Conservation (phyloP, 2,888 invertebrate species). For the Molorchus minor region DNA sequence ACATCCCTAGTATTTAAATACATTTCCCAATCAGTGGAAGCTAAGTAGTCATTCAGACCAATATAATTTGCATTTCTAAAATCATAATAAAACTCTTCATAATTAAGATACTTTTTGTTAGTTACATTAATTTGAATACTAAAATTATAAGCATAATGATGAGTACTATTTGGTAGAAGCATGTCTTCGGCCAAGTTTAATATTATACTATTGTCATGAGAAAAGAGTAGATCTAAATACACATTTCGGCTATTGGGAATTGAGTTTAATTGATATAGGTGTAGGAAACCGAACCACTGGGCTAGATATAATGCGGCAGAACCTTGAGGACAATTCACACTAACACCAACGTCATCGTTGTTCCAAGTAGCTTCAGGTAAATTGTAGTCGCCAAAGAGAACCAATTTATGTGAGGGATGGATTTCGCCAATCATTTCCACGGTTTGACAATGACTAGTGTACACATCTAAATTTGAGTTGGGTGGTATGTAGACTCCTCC, state of each 20-base stretch:
- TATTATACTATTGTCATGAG: neutral
- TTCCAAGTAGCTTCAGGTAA: slow-evolving; percentile 3
- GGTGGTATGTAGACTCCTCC: slow-evolving; percentile 11
- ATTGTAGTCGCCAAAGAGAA: slow-evolving; percentile 5
- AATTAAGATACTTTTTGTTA: too few species aligned
- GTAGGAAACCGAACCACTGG: neutral
- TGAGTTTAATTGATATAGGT: slow-evolving; percentile 1
- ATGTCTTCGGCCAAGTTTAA: neutral
- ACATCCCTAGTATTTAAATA: neutral
- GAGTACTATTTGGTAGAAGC: neutral
- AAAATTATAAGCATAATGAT: neutral
- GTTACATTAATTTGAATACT: neutral
- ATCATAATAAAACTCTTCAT: slow-evolving; percentile 10
- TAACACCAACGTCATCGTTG: slow-evolving; percentile 2
- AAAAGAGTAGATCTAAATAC: neutral
- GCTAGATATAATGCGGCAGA: neutral
- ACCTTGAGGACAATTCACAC: neutral
- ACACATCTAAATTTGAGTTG: neutral
- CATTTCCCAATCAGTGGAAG: neutral
- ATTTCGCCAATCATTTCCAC: neutral
- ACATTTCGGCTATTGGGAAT: neutral
- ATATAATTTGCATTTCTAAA: slow-evolving; percentile 8
- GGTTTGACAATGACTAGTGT: neutral
- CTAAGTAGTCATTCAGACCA: slow-evolving; percentile 2
- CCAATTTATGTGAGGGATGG: neutral